Evolutionary conservation across 2,888 invertebrate species (phyloP), one percentile per base, ranked within the genome.

Genomic region (Tuberolachnus salignus): DNA sequence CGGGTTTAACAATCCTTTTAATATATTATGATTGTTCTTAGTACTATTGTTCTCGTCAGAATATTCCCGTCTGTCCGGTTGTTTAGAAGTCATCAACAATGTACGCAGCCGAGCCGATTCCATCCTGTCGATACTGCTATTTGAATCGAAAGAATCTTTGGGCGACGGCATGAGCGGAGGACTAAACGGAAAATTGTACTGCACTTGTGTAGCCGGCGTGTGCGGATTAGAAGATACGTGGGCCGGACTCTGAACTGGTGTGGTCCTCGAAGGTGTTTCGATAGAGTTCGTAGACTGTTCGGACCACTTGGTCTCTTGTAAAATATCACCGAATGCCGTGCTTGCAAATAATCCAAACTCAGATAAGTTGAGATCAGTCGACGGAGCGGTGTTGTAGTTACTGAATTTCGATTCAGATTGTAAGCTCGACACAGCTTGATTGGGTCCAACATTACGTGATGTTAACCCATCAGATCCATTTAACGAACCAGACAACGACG

Each of bases 261-360:
- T 78, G 13, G 51, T 78, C 19, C 21, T 78, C 11, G 66, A 34
- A 13, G 42, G 34, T 1, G 49, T 16, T 57, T 78, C 78, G 19
- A 67, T 51, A 14, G 59, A 57, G 3, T 34, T 69, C 16, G 59
- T 59, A 13, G 91, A 89, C 81, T 91, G 84, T 81, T 85, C 85
- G 64, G 82, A 80, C 83, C 83, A 83, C 9, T 82, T 72, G n/a
- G 81, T 80, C 14, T 82, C 81, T 72, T 82, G 83, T n/a, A 71
- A 61, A 13, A 81, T 81, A 63, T 83, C 81, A 26, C 83, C 90
- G 87, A 90, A 92, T 80, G 91, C 89, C 83, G 90, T 88, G 84
- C 88, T 88, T 82, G 89, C 89, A 84, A 88, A 89, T 82, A 90
- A 88, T 83, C 91, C 92, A 83, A 91, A 89, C 83, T 91, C 91